Evolutionary conservation across 1,140 invertebrate genomes (phyloP).

Genomic region (Pseudomyrmex concolor): DNA sequence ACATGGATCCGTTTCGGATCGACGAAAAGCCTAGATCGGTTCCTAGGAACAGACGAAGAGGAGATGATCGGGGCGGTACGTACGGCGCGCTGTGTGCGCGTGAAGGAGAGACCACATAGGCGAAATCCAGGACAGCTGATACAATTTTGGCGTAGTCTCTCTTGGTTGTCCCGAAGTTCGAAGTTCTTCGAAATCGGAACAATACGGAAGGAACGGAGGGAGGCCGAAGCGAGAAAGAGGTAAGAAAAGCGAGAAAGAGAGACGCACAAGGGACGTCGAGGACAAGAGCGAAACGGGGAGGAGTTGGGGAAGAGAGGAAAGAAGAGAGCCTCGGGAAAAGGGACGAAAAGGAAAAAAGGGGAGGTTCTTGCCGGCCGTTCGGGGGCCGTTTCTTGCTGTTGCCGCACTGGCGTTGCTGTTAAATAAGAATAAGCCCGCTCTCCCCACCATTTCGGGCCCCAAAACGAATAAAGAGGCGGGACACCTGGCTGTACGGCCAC

Average conservation of each 20-base stretch:
- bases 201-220: slow-evolving; percentile 55
- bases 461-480: slow-evolving; percentile 83
- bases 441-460: slow-evolving; percentile 71
- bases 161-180: too few species aligned
- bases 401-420: slow-evolving; percentile 79
- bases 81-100: slow-evolving; percentile 36
- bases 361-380: slow-evolving; percentile 46
- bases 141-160: slow-evolving; percentile 83
- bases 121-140: slow-evolving; percentile 83
- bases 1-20: too few species aligned
- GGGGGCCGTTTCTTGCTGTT: slow-evolving; percentile 57
- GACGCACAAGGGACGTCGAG: slow-evolving; percentile 40
- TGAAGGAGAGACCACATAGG: slow-evolving; percentile 57
- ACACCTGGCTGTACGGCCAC: slow-evolving; percentile 79
- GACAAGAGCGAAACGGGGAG: slow-evolving; percentile 9
- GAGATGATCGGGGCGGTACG: slow-evolving; percentile 67
- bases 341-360: slow-evolving; percentile 64
- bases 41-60: slow-evolving; percentile 47
- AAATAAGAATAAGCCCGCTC: slow-evolving; percentile 82
- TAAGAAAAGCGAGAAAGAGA: slow-evolving; percentile 43
- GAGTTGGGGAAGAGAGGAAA: background rate
- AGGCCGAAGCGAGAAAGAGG: slow-evolving; percentile 14
- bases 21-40: too few species aligned
- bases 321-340: slow-evolving; percentile 46
- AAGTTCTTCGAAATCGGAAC: slow-evolving; percentile 30